Evolutionary conservation across 2,888 invertebrate species (phyloP), one percentile per base, ranked within the genome.

Genomic region (Nezara viridula): DNA sequence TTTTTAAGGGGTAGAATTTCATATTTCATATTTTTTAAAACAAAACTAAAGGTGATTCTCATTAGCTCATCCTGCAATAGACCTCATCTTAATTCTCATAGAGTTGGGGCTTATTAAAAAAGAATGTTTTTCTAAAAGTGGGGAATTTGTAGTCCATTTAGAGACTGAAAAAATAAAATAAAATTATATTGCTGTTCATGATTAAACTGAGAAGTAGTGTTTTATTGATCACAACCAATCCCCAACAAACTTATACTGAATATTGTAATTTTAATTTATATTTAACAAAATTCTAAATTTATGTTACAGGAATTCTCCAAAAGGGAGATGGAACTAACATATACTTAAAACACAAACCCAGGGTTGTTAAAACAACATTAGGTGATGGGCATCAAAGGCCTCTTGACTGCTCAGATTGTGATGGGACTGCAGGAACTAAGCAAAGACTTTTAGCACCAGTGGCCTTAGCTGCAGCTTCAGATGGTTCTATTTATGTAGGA

Each of bases 271-370:
- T 60, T n/a, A 60, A 27, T 55, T 27, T 55, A 27, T 55, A 27
- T 27, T 55, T 55, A n/a, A 37, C n/a, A n/a, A 4, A 85, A 86
- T 86, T 32, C 1, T 86, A 4, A 60, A 55, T 32, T 19, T 37
- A 19, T 47, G 40, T 88, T 92, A 16, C 92, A 96, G 96, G 98
- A 50, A 98, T 99, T 90, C 94, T 99, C 0, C 98, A 99, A 93
- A 98, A 98, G 92, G 99, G 99, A 49, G 99, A 99, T 92, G 99
- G 99, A 21, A 97, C 98, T 0, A 98, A 98, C 92, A 97, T 98
- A 90, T 98, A 98, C 93, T 93, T 99, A 92, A 98, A 97, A 92
- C 97, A 98, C 92, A 97, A 98, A 92, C 98, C 98, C 0, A 95
- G 98, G 81, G 96, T 98, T 24, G 97, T 98, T 91, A 94, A 97